phyloP scores from a whole-genome alignment of 2,797 vertebrate genomes.

The Capromys pilorides region DNA sequence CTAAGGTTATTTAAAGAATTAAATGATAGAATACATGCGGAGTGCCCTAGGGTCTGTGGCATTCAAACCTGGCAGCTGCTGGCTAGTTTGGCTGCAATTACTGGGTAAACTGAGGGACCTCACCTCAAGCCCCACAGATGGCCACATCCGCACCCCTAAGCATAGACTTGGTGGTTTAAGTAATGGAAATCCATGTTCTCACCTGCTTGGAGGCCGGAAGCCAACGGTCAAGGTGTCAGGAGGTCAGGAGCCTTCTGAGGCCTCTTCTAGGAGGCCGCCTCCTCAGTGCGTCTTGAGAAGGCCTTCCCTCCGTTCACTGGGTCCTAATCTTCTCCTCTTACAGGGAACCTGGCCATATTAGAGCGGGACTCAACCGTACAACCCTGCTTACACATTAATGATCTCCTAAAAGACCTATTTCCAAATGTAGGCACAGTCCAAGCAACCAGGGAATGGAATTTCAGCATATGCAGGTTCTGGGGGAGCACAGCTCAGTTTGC shows the following conservation, averaged over 20 bases:
- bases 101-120: neutral
- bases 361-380: neutral
- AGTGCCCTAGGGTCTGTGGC: too few relatives aligned
- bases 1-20: neutral
- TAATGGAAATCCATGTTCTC: neutral
- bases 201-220: neutral
- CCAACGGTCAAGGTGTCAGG: neutral
- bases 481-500: neutral
- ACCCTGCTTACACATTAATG: neutral
- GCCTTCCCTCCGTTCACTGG: neutral
- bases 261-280: rapidly evolving
- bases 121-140: neutral
- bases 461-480: neutral
- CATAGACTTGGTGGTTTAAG: neutral
- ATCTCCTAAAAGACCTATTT: neutral
- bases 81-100: neutral
- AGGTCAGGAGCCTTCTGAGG: neutral
- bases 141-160: neutral
- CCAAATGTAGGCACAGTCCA: neutral
- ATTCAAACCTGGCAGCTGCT: neutral
- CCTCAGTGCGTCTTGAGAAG: neutral
- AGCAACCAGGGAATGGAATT: neutral
- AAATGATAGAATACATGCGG: too few relatives aligned
- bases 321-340: neutral
- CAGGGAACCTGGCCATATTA: neutral